These are phyloP conservation scores for Drosophila elegans DNA, from an alignment of 1,140 invertebrate species.

Conservation along the genomic window DNA sequence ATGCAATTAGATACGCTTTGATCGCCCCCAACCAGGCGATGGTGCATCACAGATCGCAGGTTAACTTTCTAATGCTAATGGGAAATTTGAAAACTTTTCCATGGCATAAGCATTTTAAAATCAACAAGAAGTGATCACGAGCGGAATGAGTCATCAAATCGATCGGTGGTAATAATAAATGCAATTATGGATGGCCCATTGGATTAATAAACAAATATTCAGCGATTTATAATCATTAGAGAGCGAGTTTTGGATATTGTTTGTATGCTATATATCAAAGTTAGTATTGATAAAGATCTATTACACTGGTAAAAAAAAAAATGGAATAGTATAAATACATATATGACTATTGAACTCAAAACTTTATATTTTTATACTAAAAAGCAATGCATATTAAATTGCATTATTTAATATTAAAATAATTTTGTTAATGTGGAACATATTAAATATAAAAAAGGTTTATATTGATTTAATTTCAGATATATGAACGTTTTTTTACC, in stretches of 20 bases:
- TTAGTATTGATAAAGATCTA: too few relatives aligned
- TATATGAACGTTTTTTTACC: too few relatives aligned
- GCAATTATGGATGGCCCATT: conserved; percentile 30
- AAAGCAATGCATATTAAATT: too few relatives aligned
- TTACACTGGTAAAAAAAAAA: too few relatives aligned
- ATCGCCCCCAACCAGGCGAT: conserved; percentile 22
- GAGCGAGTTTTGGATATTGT: neutral
- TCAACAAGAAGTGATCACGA: conserved; percentile 51
- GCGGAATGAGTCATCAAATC: conserved; percentile 46
- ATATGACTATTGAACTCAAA: too few relatives aligned
- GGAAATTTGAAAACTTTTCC: conserved; percentile 69
- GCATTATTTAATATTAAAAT: too few relatives aligned
- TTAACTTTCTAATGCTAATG: conserved; percentile 76
- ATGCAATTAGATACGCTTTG: conserved; percentile 56
- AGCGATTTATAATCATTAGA: conserved; percentile 1
- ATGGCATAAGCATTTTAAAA: conserved; percentile 48
- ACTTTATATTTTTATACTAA: too few relatives aligned
- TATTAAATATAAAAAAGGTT: too few relatives aligned
- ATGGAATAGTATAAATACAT: too few relatives aligned
- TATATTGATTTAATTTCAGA: too few relatives aligned
- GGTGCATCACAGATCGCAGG: conserved; percentile 14
- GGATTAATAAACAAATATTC: conserved; percentile 15
- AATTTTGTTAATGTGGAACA: too few relatives aligned
- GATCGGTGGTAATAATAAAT: conserved; percentile 37
- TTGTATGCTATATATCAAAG: too few relatives aligned